Evolutionary conservation across 2,797 vertebrate genomes (phyloP), one percentile per base, ranked within the genome.

Genomic region (Microctenopoma lineatum): DNA sequence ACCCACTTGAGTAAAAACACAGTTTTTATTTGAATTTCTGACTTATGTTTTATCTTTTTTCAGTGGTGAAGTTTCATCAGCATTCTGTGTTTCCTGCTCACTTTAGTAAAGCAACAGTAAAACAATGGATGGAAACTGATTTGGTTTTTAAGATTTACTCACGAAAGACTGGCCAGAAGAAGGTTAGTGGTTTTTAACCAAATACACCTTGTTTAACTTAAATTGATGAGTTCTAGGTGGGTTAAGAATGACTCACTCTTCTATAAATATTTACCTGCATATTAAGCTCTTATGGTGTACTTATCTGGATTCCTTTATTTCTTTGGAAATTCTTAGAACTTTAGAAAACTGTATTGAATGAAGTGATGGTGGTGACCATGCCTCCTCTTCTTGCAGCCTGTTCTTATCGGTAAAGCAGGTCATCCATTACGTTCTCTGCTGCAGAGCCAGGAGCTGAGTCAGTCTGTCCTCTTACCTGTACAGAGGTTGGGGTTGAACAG

Each of bases 41-140:
- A 2, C 6, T 15, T n/a, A 3, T 32, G 14, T 52, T 27, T 68
- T n/a, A 79, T 64, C 1, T 60, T 27, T 50, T 84, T 58, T 64
- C 92, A 99, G 98, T 66, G 74, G 95, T 98, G 75, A 96, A 84
- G 64, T 99, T 98, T 86, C 93, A 96, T 16, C 96, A 97, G 55
- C 89, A 75, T 1, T 94, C 85, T 65, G 89, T 95, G 75, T 98
- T 98, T 93, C 95, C 97, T 7, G 79, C 98, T 52, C 81, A 66
- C 25, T 94, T 98, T 9, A 88, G 57, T 81, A 89, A 85, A 26
- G 25, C 64, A 0, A 84, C 94, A 84, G 74, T 96, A 47, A 83
- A 95, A 75, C 92, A 93, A 53, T 99, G 96, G 97, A 96, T 93
- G 94, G 86, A 86, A 81, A 93, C 93, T 46, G 89, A 94, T 64